A percentile compares a stretch with the other conserved stretches of the same genome.
phyloP scores from a whole-genome alignment of 1,140 invertebrate genomes.

The Drosophila athabasca region DNA sequence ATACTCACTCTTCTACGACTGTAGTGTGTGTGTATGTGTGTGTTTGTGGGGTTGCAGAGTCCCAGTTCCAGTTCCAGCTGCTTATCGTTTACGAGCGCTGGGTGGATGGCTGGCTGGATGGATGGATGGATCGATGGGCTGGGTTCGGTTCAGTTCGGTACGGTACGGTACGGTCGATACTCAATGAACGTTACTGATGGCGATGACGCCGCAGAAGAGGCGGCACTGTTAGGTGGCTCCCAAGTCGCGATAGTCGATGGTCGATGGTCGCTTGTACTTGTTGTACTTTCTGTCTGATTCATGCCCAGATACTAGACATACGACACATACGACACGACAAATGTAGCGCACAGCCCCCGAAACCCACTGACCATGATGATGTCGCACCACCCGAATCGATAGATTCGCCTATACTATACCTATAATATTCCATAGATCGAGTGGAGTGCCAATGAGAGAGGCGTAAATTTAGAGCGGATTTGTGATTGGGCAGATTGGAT shows the following conservation, averaged over 20 bases:
- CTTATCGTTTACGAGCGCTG: conserved; percentile 62
- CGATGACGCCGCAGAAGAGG: conserved; percentile 33
- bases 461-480: neutral
- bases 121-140: conserved; percentile 12
- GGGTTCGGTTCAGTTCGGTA: conserved; percentile 23
- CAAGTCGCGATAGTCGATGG: too few species aligned
- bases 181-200: conserved; percentile 63
- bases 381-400: conserved; percentile 49
- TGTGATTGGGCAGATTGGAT: conserved; percentile 24
- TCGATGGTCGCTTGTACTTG: conserved; percentile 25
- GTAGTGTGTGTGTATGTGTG: neutral
- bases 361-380: conserved; percentile 70
- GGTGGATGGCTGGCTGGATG: conserved; percentile 3
- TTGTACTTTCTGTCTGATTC: conserved; percentile 42
- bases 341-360: conserved; percentile 26
- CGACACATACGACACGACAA: conserved; percentile 1
- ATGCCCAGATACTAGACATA: conserved; percentile 22
- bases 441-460: neutral
- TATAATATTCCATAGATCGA: too few species aligned
- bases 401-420: too few species aligned
- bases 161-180: conserved; percentile 48
- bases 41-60: neutral
- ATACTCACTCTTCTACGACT: neutral
- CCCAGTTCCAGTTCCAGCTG: conserved; percentile 42
- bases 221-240: neutral